phyloP scores from a whole-genome alignment of 2,888 invertebrate genomes.

The Luperina testacea region DNA sequence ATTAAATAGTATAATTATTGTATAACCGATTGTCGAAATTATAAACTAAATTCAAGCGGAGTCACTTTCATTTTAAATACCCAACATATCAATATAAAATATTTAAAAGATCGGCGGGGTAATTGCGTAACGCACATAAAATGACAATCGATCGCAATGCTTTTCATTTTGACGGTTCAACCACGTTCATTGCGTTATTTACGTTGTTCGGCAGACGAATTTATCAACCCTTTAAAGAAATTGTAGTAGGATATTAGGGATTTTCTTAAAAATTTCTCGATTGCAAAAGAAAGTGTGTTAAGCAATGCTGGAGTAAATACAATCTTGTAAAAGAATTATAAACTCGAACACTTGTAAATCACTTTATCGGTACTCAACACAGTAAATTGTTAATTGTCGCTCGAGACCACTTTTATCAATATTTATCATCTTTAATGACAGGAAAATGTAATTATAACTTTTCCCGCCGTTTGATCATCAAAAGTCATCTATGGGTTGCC shows the following conservation, averaged over 20 bases:
- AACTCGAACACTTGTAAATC: too few species aligned
- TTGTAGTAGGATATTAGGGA: neutral
- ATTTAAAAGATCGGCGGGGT: neutral
- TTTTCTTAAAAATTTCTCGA: neutral
- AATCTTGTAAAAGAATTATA: neutral
- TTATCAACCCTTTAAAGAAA: neutral
- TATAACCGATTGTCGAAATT: too few species aligned
- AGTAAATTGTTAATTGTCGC: too few species aligned
- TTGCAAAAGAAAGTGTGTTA: neutral
- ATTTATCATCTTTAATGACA: too few species aligned
- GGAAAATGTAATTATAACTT: too few species aligned
- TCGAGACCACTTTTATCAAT: too few species aligned
- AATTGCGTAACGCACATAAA: neutral
- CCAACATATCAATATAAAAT: neutral
- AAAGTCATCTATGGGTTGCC: too few species aligned
- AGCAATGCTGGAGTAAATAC: neutral
- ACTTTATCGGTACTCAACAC: too few species aligned
- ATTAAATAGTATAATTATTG: too few species aligned
- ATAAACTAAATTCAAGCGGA: too few species aligned
- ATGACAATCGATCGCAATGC: neutral
- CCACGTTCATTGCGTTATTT: neutral
- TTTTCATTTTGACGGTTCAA: neutral
- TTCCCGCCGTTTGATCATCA: too few species aligned
- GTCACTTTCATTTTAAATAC: too few species aligned
- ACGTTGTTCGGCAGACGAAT: neutral